Conservation (phyloP, 2,113 vertebrate species). For the Atherinomorus stipes region DNA sequence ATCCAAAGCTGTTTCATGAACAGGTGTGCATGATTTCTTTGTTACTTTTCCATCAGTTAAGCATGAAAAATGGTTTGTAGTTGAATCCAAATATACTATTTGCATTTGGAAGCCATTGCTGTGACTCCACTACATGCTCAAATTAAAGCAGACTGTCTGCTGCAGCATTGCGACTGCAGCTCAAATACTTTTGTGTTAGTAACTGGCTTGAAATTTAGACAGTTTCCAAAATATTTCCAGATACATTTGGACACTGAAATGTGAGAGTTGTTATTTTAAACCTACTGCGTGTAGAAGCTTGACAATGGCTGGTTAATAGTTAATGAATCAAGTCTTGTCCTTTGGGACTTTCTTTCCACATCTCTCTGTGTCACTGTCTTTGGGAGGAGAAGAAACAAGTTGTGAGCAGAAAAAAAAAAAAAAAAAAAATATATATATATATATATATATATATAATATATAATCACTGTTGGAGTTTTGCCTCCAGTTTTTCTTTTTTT, state of each 20-base stretch:
- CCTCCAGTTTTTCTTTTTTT: neutral
- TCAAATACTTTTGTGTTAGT: neutral
- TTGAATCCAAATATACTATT: neutral
- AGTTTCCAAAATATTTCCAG: neutral
- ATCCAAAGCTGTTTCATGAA: neutral
- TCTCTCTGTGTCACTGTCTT: neutral
- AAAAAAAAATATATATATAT: too few relatives aligned
- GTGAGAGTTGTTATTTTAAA: too few relatives aligned
- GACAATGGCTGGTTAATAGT: constrained; percentile 3
- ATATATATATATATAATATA: too few relatives aligned
- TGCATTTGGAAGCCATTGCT: neutral
- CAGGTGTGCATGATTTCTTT: neutral
- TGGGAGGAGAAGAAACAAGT: too few relatives aligned
- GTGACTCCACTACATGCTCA: neutral
- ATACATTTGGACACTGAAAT: too few relatives aligned
- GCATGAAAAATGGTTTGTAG: neutral
- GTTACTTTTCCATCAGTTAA: neutral
- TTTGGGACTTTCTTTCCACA: neutral
- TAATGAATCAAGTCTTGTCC: neutral
- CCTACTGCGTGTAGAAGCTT: neutral
- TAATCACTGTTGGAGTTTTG: neutral
- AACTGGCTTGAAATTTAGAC: neutral
- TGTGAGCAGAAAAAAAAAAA: too few relatives aligned
- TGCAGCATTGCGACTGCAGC: neutral
- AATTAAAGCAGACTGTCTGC: neutral